A percentile compares a stretch with the other conserved stretches of the same genome.
Conservation (phyloP, 2,113 vertebrate genomes). For the Hyperoodon ampullatus region DNA sequence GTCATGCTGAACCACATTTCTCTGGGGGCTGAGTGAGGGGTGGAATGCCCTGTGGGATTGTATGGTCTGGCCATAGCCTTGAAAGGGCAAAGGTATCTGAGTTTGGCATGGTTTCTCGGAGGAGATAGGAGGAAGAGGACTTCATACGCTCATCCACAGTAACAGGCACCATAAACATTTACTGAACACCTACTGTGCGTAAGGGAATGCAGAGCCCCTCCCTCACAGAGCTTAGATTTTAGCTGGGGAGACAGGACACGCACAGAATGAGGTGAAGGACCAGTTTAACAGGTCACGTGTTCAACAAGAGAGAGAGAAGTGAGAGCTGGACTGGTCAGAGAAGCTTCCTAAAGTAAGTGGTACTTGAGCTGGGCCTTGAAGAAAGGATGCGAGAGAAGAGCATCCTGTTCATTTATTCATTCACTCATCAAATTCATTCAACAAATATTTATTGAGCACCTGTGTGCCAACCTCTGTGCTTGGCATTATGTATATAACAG, state of each 20-base stretch:
- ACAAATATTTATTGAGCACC: not conserved
- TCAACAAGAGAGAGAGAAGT: not conserved
- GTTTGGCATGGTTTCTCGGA: not conserved
- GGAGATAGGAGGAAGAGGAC: not conserved
- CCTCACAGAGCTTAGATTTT: not conserved
- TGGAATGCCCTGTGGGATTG: not conserved
- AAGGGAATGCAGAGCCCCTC: not conserved
- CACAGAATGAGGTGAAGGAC: conserved; percentile 24
- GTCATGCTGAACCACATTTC: conserved; percentile 23
- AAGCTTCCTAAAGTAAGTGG: conserved; percentile 26
- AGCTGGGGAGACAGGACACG: not conserved
- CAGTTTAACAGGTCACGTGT: not conserved
- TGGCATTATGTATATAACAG: not conserved
- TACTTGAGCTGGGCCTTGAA: not conserved
- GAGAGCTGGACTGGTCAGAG: not conserved
- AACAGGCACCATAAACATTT: conserved; percentile 16
- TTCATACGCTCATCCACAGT: not conserved
- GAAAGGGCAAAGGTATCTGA: conserved; percentile 23
- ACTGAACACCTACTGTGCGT: not conserved
- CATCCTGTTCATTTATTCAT: not conserved
- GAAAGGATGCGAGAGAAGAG: not conserved
- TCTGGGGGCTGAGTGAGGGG: not conserved
- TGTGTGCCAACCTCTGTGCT: not conserved
- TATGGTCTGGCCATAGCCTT: conserved; percentile 7
- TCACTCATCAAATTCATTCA: not conserved